A percentile compares a stretch with the other conserved stretches of the same genome.
Evolutionary conservation across 2,113 vertebrate genomes (phyloP).

Genomic region (Naja naja): DNA sequence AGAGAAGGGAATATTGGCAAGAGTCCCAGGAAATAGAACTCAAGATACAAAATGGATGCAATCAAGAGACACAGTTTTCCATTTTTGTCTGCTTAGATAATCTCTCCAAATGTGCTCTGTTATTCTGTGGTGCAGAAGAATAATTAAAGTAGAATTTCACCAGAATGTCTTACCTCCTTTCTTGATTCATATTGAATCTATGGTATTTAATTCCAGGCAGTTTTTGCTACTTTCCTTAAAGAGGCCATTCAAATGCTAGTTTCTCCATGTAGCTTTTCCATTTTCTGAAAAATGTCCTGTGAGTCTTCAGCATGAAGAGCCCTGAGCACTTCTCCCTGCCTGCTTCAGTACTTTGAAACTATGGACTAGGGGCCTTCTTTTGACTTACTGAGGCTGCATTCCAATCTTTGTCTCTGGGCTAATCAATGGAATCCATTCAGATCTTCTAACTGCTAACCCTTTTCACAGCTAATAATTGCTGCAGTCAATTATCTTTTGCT

Average conservation of each 20-base stretch:
- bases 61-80: constrained; percentile 26
- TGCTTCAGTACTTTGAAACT: not conserved
- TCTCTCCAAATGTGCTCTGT: constrained; percentile 2
- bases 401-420: not conserved
- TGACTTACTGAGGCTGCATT: not conserved
- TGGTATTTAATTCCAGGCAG: constrained; percentile 2
- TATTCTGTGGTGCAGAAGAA: constrained; percentile 4
- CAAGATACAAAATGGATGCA: constrained; percentile 27
- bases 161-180: constrained; percentile 13
- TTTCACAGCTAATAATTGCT: not conserved
- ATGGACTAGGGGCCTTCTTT: not conserved
- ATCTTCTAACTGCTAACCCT: not conserved
- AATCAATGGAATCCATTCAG: not conserved
- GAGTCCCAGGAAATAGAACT: constrained; percentile 35
- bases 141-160: constrained; percentile 14
- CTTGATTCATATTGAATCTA: not conserved
- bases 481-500: not conserved
- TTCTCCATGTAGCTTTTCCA: not conserved
- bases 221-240: not conserved
- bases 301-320: not conserved
- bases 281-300: not conserved
- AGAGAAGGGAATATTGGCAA: constrained; percentile 46
- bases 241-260: not conserved
- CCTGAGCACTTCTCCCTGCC: not conserved
- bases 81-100: constrained; percentile 22